Evolutionary conservation across 2,888 invertebrate genomes (phyloP), one percentile per base, ranked within the genome.

Genomic region (Linnaemya vulpina): DNA sequence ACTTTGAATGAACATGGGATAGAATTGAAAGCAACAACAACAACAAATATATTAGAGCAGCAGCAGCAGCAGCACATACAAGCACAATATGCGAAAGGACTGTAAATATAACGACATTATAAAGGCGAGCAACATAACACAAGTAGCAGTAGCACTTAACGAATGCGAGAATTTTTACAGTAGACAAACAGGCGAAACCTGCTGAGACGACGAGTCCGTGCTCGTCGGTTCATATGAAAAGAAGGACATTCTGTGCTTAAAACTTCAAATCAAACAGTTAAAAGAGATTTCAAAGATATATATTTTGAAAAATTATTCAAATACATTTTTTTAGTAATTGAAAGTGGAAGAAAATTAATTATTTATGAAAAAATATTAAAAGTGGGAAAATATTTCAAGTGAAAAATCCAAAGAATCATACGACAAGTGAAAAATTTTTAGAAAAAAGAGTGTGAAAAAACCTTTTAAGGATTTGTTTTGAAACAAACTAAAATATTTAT

Each of bases 191-290:
- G 91, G 90, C 90, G 88, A 90, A 90, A 89, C 90, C 91, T 91
- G 90, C 90, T 90, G 90, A 91, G 90, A 91, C 89, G 91, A 88
- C 91, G 91, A 91, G 91, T 91, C 91, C 90, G 90, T 89, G 91
- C 90, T 89, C 90, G 91, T 90, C 91, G 91, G 89, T 90, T 89
- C 91, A 90, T 88, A 90, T 88, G 91, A 90, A 89, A 90, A 90
- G 90, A 91, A 90, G 88, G 88, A 88, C 87, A 87, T 86, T 79
- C 87, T 87, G 76, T 74, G 71, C 83, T 87, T 87, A 83, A 86
- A 84, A 60, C 60, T 62, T 58, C 25, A 71, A 67, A 46, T 20
- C n/a, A n/a, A 70, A 70, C 68, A 84, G 58, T 55, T 63, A 65
- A n/a, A 63, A 60, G 55, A 75, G 79, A 10, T 80, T 40, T 1